A percentile compares a stretch with the other conserved stretches of the same genome.
phyloP scores from a whole-genome alignment of 2,113 vertebrate genomes.

The Nymphicus hollandicus region DNA sequence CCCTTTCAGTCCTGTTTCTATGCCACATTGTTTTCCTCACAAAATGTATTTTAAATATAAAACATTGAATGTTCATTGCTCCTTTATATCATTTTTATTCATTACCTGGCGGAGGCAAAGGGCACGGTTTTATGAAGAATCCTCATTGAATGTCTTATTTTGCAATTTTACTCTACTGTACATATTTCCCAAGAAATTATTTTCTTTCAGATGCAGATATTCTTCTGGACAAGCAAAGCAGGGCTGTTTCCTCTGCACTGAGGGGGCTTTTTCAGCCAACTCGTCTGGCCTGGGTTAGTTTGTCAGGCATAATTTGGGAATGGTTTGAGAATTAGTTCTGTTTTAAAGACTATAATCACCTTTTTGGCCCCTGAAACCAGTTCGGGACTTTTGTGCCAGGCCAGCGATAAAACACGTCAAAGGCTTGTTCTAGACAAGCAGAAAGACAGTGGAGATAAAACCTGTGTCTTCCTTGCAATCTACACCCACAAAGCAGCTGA shows the following conservation, averaged over 20 bases:
- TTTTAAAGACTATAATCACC: conserved; percentile 22
- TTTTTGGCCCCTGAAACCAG: neutral
- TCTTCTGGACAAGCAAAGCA: conserved; percentile 58
- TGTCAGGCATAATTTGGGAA: conserved; percentile 24
- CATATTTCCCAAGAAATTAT: conserved; percentile 69
- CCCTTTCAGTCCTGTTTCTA: conserved; percentile 67
- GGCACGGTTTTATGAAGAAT: conserved; percentile 60
- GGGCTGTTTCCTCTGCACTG: conserved; percentile 4
- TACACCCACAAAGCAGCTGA: neutral
- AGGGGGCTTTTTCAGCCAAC: neutral
- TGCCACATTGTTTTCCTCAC: conserved; percentile 70
- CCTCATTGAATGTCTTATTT: conserved; percentile 71
- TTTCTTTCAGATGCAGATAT: conserved; percentile 73
- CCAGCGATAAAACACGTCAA: neutral
- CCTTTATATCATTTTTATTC: conserved; percentile 59
- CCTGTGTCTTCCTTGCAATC: neutral
- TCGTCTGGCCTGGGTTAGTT: neutral
- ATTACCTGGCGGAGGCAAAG: conserved; percentile 50
- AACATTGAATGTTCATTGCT: conserved; percentile 63
- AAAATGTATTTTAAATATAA: conserved; percentile 72
- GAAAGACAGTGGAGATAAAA: neutral
- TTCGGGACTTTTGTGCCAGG: neutral
- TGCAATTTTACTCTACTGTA: conserved; percentile 70
- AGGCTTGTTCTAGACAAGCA: neutral
- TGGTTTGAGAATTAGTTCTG: neutral